phyloP scores from a whole-genome alignment of 2,888 invertebrate genomes.

The Corbicula japonica region DNA sequence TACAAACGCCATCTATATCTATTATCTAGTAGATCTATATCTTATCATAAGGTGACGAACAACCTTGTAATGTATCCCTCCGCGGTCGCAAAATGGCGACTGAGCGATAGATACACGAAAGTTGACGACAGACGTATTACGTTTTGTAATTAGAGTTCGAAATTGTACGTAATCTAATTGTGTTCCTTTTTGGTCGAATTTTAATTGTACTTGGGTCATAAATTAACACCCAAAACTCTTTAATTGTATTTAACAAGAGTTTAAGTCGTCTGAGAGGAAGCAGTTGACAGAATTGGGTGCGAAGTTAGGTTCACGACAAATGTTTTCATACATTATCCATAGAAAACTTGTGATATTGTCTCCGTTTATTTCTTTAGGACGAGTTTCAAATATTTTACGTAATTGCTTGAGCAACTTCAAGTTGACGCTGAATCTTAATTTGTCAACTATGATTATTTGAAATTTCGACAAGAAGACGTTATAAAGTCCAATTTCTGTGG shows the following conservation, averaged over 20 bases:
- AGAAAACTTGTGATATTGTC: conserved; percentile 34
- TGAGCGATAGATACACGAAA: conserved; percentile 30
- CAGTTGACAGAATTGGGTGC: conserved; percentile 45
- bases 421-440: conserved; percentile 59
- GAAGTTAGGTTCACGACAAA: conserved; percentile 48
- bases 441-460: conserved; percentile 54
- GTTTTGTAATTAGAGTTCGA: conserved; percentile 58
- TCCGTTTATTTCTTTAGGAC: conserved; percentile 48
- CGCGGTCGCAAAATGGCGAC: conserved; percentile 32
- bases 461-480: conserved; percentile 33
- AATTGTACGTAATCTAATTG: conserved; percentile 60
- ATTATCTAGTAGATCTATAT: conserved; percentile 65
- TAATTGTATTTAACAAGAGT: conserved; percentile 63
- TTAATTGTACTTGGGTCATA: conserved; percentile 68
- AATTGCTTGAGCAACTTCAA: conserved; percentile 65
- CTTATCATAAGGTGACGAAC: conserved; percentile 35
- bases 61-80: conserved; percentile 30
- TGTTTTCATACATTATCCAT: conserved; percentile 63
- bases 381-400: conserved; percentile 63
- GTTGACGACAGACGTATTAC: conserved; percentile 50
- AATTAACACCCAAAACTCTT: conserved; percentile 59
- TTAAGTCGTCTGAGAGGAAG: conserved; percentile 44
- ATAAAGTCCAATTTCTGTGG: conserved; percentile 41
- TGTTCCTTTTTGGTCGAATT: conserved; percentile 63
- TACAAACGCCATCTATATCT: conserved; percentile 51